Base-by-base conservation (phyloP, 23 tunicate genomes). In the Clavelina lepadiformis region DNA sequence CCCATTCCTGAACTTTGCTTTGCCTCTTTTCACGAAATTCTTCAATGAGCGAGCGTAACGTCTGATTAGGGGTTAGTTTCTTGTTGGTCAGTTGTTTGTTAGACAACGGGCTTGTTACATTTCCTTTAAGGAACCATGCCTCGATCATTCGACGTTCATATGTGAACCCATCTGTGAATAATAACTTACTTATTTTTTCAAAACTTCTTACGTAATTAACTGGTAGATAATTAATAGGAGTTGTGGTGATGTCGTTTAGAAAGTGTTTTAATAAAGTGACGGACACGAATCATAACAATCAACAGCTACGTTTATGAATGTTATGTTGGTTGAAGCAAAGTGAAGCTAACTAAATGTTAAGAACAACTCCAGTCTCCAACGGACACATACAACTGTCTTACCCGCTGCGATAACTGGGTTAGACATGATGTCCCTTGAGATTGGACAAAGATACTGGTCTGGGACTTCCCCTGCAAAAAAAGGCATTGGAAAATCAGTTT, bases 331-430 rank as follows among this genome's bases (percentile, higher is more conserved):
- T n/a, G n/a, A n/a, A n/a, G n/a, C n/a, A n/a, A n/a, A n/a, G n/a
- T n/a, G n/a, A n/a, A n/a, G n/a, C n/a, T n/a, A n/a, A n/a, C n/a
- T n/a, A n/a, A n/a, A n/a, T n/a, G n/a, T n/a, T n/a, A n/a, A n/a
- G n/a, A n/a, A n/a, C n/a, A n/a, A n/a, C n/a, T n/a, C n/a, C n/a
- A n/a, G n/a, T n/a, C n/a, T n/a, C n/a, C n/a, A n/a, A n/a, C n/a
- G n/a, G n/a, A n/a, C n/a, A n/a, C n/a, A n/a, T n/a, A n/a, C n/a
- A n/a, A n/a, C n/a, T n/a, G n/a, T 15, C 38, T 30, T 28, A 75
- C 97, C 97, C 62, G 89, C 30, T 24, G 91, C 97, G 0, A 89
- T 62, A 28, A 89, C 97, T 0, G 97, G 97, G 69, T 89, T 89
- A 20, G 15, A 20, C 97, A 89, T 89, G 5, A 89, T 63, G 36